Evolutionary conservation across 2,113 vertebrate species (phyloP).

Genomic region (Urocolius indicus): DNA sequence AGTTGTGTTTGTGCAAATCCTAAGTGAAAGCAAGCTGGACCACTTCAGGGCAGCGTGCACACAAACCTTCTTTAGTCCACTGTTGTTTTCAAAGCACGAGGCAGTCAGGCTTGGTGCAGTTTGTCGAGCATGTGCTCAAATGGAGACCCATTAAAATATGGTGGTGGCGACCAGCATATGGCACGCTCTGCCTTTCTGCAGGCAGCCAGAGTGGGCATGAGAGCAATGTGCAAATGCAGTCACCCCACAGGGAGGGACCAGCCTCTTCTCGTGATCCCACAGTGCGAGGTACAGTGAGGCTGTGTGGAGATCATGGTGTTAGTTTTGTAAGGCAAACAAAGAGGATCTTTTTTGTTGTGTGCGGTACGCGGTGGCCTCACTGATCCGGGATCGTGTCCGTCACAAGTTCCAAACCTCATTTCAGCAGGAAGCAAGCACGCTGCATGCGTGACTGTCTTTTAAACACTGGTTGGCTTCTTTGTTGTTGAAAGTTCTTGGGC

Average conservation of each 20-base stretch:
- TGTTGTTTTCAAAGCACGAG: background rate
- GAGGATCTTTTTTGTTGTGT: background rate
- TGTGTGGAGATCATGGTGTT: background rate
- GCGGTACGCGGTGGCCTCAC: fast-evolving
- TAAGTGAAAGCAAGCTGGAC: background rate
- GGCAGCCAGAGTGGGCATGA: too few species aligned
- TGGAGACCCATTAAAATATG: background rate
- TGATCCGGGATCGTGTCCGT: background rate
- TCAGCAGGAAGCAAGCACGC: background rate
- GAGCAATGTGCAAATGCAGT: background rate
- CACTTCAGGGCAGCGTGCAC: fast-evolving
- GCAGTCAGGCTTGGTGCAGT: fast-evolving
- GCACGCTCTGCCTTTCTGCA: fast-evolving
- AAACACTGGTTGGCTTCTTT: background rate
- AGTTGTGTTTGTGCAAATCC: background rate
- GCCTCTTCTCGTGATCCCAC: fast-evolving
- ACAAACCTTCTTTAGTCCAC: fast-evolving
- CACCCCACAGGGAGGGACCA: background rate
- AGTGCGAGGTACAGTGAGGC: fast-evolving
- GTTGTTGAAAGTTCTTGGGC: background rate
- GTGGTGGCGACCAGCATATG: fast-evolving
- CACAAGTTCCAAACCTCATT: background rate
- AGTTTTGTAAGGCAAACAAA: background rate
- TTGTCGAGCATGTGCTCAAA: fast-evolving
- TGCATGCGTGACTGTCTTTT: background rate